phyloP scores from a whole-genome alignment of 2,797 vertebrate species.

The Decapterus maruadsi region DNA sequence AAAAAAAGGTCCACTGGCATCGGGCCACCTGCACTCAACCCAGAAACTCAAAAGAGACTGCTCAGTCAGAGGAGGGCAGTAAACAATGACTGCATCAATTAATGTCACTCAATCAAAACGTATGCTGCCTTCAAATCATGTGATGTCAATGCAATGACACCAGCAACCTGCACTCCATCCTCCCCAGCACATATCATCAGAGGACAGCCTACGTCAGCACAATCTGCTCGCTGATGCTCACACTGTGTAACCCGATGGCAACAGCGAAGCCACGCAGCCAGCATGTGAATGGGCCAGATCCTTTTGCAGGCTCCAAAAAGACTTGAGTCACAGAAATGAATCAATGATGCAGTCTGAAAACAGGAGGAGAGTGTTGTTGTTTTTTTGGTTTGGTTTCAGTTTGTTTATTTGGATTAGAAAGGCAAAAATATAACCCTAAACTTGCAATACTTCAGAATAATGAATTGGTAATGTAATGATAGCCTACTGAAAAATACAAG shows the following conservation, averaged over 20 bases:
- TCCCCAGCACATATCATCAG: conserved; percentile 44
- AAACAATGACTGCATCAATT: conserved; percentile 58
- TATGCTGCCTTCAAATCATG: conserved; percentile 47
- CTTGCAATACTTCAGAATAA: neutral
- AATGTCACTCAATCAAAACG: conserved; percentile 64
- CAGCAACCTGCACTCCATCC: conserved; percentile 55
- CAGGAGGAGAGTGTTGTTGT: neutral
- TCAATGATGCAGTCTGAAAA: conserved; percentile 22
- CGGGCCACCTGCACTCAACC: conserved; percentile 35
- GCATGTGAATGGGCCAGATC: conserved; percentile 51
- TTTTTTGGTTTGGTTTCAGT: neutral
- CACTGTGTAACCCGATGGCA: conserved; percentile 64
- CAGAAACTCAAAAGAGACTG: conserved; percentile 25
- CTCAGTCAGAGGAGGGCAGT: conserved; percentile 33
- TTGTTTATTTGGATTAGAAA: neutral
- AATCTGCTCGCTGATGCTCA: conserved; percentile 74
- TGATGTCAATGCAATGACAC: conserved; percentile 57
- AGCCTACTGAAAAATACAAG: conserved; percentile 20
- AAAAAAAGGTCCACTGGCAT: conserved; percentile 22
- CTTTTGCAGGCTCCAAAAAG: conserved; percentile 24
- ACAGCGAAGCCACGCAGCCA: conserved; percentile 54
- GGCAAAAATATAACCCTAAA: neutral
- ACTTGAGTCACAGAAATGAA: conserved; percentile 20
- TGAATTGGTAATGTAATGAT: conserved; percentile 32
- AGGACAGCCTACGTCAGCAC: conserved; percentile 68